A percentile compares a stretch with the other conserved stretches of the same genome.
These are phyloP conservation scores for Acanthurus leucopareius DNA, from an alignment of 2,797 vertebrate species.

Conservation along the genomic window DNA sequence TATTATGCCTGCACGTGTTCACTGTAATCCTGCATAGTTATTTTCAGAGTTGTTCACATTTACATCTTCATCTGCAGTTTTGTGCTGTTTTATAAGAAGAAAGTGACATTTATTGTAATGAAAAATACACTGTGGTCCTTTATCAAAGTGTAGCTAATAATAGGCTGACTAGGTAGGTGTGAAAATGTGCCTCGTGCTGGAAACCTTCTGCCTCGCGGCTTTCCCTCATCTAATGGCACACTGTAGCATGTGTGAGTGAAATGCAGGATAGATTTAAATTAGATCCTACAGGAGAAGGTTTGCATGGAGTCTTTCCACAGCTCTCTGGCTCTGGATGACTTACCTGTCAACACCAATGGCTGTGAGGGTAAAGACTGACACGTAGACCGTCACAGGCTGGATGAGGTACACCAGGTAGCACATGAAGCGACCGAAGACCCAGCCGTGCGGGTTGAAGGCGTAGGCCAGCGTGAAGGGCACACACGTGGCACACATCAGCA, in stretches of 20 bases:
- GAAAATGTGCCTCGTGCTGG: neutral
- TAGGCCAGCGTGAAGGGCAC: constrained; percentile 93
- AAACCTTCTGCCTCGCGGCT: neutral
- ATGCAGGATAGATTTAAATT: neutral
- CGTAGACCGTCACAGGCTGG: constrained; percentile 93
- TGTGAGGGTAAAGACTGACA: constrained; percentile 92
- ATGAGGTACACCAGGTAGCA: constrained; percentile 93
- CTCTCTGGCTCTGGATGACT: constrained; percentile 30
- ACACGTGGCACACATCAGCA: constrained; percentile 92
- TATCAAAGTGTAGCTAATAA: neutral
- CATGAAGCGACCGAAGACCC: constrained; percentile 91
- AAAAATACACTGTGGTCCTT: neutral
- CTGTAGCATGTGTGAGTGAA: neutral
- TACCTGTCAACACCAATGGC: constrained; percentile 93
- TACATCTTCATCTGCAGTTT: constrained; percentile 3
- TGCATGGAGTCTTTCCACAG: neutral
- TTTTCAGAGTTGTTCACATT: neutral
- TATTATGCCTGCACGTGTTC: neutral
- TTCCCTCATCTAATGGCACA: neutral
- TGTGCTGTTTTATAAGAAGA: constrained; percentile 10
- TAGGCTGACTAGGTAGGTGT: neutral
- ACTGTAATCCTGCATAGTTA: neutral
- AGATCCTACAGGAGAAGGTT: neutral
- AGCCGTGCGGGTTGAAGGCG: constrained; percentile 91
- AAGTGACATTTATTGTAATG: neutral